phyloP scores from a whole-genome alignment of 2,888 invertebrate species.

The Caenorhabditis zanzibari region DNA sequence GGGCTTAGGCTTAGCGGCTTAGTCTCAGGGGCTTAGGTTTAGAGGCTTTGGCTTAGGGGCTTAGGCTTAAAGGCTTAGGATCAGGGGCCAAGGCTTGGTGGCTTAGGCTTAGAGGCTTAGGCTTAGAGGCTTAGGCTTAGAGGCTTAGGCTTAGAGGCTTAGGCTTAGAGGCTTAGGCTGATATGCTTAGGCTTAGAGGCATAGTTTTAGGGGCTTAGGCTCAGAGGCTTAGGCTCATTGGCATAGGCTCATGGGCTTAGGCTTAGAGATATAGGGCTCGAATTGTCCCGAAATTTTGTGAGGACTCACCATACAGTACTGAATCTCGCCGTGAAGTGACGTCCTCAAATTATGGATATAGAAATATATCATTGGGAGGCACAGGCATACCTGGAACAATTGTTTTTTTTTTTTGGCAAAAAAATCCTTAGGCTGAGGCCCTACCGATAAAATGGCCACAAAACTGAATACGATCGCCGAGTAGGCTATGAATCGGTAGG shows the following conservation, averaged over 20 bases:
- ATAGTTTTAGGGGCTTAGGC: not conserved
- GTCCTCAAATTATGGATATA: constrained; percentile 45
- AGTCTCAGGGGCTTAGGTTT: not conserved
- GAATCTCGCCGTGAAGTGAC: constrained; percentile 53
- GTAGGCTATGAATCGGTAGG: constrained; percentile 64
- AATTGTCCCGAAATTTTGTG: no score
- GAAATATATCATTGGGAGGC: constrained; percentile 58
- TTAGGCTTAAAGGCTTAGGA: not conserved
- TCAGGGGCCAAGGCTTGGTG: constrained; percentile 50
- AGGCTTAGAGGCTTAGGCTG: constrained; percentile 48
- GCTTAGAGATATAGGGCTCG: no score
- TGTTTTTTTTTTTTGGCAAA: not conserved
- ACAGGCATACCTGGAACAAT: constrained; percentile 47
- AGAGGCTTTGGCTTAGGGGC: not conserved
- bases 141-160: constrained; percentile 17
- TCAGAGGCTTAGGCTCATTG: constrained; percentile 56
- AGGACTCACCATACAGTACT: constrained; percentile 56
- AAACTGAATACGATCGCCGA: constrained; percentile 64
- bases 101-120: no score
- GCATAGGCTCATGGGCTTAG: not conserved
- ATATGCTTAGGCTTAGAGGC: not conserved
- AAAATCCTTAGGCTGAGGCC: not conserved
- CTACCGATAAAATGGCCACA: constrained; percentile 53
- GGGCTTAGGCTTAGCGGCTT: not conserved
- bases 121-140: not conserved